These are phyloP conservation scores for Zaprionus inermis DNA, from an alignment of 1,140 invertebrate genomes.

Conservation along the genomic window DNA sequence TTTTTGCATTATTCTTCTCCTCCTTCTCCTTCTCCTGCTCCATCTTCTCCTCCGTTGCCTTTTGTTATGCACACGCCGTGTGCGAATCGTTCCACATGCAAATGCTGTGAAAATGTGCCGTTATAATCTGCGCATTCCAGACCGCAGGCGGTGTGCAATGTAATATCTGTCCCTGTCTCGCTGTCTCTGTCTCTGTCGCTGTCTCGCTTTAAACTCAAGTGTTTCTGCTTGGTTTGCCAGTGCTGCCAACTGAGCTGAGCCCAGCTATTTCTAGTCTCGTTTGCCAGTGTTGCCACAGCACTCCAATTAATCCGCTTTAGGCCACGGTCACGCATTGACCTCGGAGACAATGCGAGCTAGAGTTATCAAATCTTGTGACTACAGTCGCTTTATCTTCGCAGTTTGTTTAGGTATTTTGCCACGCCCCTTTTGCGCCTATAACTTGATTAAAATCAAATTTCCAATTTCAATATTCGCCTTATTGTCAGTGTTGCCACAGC, in stretches of 20 bases:
- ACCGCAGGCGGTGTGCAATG: conserved; percentile 7
- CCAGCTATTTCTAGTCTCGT: not conserved
- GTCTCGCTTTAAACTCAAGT: too few species aligned
- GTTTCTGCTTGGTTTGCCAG: not conserved
- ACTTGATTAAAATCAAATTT: too few species aligned
- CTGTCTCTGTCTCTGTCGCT: not conserved
- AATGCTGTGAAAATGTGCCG: conserved; percentile 66
- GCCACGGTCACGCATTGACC: too few species aligned
- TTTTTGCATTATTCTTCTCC: not conserved
- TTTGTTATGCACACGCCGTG: conserved; percentile 58
- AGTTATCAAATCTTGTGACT: too few species aligned
- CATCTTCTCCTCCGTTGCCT: conserved; percentile 9
- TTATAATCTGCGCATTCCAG: conserved; percentile 49
- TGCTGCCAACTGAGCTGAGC: not conserved
- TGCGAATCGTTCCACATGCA: conserved; percentile 73
- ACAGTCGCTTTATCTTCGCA: too few species aligned
- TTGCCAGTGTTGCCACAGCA: not conserved
- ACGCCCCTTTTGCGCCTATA: too few species aligned
- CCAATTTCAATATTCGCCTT: too few species aligned
- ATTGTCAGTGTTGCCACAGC: not conserved
- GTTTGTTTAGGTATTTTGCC: too few species aligned
- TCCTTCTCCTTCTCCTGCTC: not conserved
- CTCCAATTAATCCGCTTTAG: too few species aligned
- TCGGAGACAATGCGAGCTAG: too few species aligned
- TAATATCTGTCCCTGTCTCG: not conserved